A percentile compares a stretch with the other conserved stretches of the same genome.
Conservation (phyloP, 1,140 invertebrate species). For the Drusus annulatus region DNA sequence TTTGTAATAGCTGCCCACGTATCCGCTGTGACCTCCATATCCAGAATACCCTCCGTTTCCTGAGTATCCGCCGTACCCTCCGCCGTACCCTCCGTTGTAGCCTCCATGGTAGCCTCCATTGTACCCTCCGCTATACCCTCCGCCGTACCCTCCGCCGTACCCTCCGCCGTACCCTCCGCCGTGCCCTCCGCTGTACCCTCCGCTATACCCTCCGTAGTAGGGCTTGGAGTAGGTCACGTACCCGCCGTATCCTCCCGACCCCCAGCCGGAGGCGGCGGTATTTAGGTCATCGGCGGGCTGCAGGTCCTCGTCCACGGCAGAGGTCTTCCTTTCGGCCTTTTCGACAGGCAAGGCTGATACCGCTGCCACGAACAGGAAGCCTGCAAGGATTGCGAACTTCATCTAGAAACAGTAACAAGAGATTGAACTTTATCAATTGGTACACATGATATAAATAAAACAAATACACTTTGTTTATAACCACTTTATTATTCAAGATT, state of each 20-base stretch:
- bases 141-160: not conserved
- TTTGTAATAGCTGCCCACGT: not conserved
- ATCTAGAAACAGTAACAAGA: conserved; percentile 1
- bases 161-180: not conserved
- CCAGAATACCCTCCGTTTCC: not conserved
- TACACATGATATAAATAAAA: too few species aligned
- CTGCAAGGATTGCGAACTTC: conserved; percentile 2
- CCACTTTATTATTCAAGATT: too few species aligned
- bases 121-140: not conserved
- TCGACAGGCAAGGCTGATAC: not conserved
- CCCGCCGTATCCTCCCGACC: not conserved
- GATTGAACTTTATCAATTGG: too few species aligned
- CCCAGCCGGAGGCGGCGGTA: not conserved
- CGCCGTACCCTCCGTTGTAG: too few species aligned
- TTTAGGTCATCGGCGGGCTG: not conserved
- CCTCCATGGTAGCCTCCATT: too few species aligned
- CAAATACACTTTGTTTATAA: too few species aligned
- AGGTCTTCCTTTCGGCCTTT: not conserved
- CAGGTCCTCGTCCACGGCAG: too few species aligned
- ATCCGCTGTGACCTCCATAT: not conserved
- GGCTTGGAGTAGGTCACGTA: not conserved
- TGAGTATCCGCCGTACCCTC: not conserved
- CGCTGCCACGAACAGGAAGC: conserved; percentile 1
- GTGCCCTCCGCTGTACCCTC: not conserved
- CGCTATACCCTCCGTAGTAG: not conserved